Percentiles rank a stretch among this genome's conserved stretches.
These are phyloP conservation scores for Drosophila sucinea DNA, from an alignment of 1,140 invertebrate species.

Conservation along the genomic window DNA sequence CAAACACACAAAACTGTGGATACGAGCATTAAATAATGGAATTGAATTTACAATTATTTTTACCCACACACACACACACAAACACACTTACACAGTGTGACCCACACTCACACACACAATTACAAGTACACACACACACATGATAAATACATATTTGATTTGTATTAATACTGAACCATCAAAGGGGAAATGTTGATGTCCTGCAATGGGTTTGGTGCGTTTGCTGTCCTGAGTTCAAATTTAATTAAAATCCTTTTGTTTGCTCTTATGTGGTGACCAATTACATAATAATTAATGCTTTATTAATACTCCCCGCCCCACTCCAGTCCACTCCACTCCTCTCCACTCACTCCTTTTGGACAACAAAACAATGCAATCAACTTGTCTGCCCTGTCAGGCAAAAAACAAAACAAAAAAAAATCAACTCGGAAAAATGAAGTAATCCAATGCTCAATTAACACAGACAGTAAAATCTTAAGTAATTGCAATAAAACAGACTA, in stretches of 20 bases:
- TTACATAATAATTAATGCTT: slow-evolving; percentile 79
- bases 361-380: slow-evolving; percentile 64
- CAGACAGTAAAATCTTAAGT: slow-evolving; percentile 76
- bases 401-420: neutral
- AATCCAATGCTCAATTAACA: slow-evolving; percentile 78
- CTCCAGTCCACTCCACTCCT: too few relatives aligned
- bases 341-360: too few relatives aligned
- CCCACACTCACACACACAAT: slow-evolving; percentile 9
- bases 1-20: slow-evolving; percentile 61
- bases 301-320: slow-evolving; percentile 51
- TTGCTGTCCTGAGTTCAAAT: slow-evolving; percentile 41
- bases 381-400: slow-evolving; percentile 16
- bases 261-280: slow-evolving; percentile 49
- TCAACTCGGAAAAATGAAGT: slow-evolving; percentile 48
- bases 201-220: slow-evolving; percentile 5
- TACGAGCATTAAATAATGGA: slow-evolving; percentile 76
- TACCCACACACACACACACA: slow-evolving; percentile 31
- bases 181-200: slow-evolving; percentile 50
- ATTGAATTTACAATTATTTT: slow-evolving; percentile 81
- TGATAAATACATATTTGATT: slow-evolving; percentile 71
- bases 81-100: neutral
- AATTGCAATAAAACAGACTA: slow-evolving; percentile 81
- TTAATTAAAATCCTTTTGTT: slow-evolving; percentile 75
- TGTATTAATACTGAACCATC: slow-evolving; percentile 65
- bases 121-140: slow-evolving; percentile 34